phyloP scores from a whole-genome alignment of 2,113 vertebrate genomes.

The mouse (Mus musculus) region DNA sequence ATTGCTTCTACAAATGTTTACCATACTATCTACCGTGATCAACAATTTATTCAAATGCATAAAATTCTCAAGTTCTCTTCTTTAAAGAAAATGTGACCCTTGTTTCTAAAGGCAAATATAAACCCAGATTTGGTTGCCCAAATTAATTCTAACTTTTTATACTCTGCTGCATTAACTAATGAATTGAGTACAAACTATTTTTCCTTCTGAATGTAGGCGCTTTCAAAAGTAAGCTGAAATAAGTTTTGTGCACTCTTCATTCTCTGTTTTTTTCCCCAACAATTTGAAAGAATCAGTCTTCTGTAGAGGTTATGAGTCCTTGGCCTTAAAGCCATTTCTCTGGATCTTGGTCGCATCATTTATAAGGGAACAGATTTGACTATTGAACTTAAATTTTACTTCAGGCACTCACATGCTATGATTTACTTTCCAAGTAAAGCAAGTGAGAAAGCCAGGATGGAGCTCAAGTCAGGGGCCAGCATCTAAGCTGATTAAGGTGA shows the following conservation, averaged over 20 bases:
- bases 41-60: not conserved
- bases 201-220: not conserved
- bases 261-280: not conserved
- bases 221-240: not conserved
- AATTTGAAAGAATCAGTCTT: not conserved
- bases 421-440: conserved; percentile 53
- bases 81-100: conserved; percentile 25
- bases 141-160: conserved; percentile 21
- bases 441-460: not conserved
- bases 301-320: not conserved
- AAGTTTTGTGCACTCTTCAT: not conserved
- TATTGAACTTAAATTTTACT: not conserved
- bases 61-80: conserved; percentile 19
- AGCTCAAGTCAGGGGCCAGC: not conserved
- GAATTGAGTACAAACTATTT: not conserved
- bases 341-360: not conserved
- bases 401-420: not conserved
- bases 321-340: not conserved
- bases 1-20: not conserved
- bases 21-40: not conserved
- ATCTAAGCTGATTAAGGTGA: not conserved
- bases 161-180: conserved; percentile 15
- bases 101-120: conserved; percentile 41
- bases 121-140: conserved; percentile 10
- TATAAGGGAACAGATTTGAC: not conserved